Evolutionary conservation across 2,888 invertebrate species (phyloP), one percentile per base, ranked within the genome.

Genomic region (Pinctada fucata): DNA sequence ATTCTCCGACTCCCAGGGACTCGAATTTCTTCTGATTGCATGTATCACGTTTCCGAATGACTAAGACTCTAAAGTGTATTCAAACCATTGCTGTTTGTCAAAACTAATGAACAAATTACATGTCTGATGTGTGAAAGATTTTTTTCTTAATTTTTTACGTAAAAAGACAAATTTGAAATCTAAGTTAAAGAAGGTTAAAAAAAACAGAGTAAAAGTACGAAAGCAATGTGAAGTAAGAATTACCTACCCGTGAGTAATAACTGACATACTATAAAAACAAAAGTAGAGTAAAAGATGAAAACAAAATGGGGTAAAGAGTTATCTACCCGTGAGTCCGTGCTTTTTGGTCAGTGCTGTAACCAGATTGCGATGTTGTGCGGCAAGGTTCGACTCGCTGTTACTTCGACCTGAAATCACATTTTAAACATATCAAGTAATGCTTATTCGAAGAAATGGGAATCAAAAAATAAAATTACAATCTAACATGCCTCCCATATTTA

Each of bases 341-440:
- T 80, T 75, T 75, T 80, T 80, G 69, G 80, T 88, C 63, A 88
- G 75, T 8, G 87, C 86, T 8, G 85, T 84, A 10, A 88, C 86
- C n/a, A 88, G 83, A 75, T 86, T 88, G 76, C 86, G 81, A 71
- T 88, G 87, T 58, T 87, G 87, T 16, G 83, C 84, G 71, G 84
- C 79, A 50, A 84, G 70, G 47, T 79, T 79, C 66, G 77, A 75
- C 58, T 80, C 77, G 16, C 80, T 80, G 48, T 80, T 75, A 63
- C 80, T 79, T 73, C 79, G 58, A 78, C 80, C 80, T 80, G 45
- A 48, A 79, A 79, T 48, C 47, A 71, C 58, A 58, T 52, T 64
- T 65, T 31, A 47, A 65, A 31, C 31, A 31, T 31, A 31, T 31
- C 31, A 31, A 31, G 31, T 31, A 31, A 31, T 31, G 31, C 31